phyloP scores from a whole-genome alignment of 1,140 invertebrate genomes.

The Latrodectus geometricus region DNA sequence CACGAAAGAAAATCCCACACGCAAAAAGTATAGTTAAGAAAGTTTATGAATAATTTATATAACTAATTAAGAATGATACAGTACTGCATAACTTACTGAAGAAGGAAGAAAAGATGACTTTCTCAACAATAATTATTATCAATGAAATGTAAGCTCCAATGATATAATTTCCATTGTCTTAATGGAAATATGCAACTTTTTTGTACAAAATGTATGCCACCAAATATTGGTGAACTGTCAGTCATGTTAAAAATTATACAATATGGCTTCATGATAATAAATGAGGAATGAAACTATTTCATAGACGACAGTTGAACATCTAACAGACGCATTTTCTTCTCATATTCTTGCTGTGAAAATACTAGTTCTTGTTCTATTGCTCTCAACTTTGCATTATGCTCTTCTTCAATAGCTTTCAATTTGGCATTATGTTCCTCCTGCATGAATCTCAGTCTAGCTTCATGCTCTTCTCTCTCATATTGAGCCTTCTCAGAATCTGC shows the following conservation, averaged over 20 bases:
- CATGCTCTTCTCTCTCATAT: constrained; percentile 52
- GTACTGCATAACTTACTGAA: too few species aligned
- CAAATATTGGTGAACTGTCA: constrained; percentile 58
- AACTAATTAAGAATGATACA: too few species aligned
- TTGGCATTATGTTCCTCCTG: constrained; percentile 50
- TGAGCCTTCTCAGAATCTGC: constrained; percentile 39
- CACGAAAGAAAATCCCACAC: too few species aligned
- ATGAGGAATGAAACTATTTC: constrained; percentile 22
- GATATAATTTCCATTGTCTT: constrained; percentile 48
- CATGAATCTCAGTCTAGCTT: constrained; percentile 40
- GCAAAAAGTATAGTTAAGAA: too few species aligned
- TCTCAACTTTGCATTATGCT: constrained; percentile 45
- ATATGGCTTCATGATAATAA: not conserved
- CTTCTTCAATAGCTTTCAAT: constrained; percentile 52
- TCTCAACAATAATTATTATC: not conserved
- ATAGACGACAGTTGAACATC: constrained; percentile 55
- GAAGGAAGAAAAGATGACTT: too few species aligned
- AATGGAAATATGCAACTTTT: constrained; percentile 33
- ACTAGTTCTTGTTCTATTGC: constrained; percentile 58
- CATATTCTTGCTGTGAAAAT: constrained; percentile 53
- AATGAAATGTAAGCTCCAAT: constrained; percentile 41
- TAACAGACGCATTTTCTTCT: constrained; percentile 56
- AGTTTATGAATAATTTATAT: too few species aligned
- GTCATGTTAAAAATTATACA: constrained; percentile 17
- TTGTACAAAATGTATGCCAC: constrained; percentile 20